Conservation (phyloP, 2,113 vertebrate genomes). For the Heliornis fulica region DNA sequence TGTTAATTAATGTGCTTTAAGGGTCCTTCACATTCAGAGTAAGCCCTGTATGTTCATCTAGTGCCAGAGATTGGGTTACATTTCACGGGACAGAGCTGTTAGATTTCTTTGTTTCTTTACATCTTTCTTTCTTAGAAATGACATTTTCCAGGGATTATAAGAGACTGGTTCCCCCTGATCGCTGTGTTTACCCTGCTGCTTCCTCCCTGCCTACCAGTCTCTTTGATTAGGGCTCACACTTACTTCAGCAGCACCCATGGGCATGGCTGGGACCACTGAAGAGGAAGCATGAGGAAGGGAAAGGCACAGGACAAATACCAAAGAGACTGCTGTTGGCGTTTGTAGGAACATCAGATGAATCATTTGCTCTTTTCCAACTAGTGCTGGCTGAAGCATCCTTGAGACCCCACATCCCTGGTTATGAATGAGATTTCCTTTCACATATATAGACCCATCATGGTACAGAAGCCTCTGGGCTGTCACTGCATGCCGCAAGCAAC, state of each 20-base stretch:
- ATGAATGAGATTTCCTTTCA: neutral
- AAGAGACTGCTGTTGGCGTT: neutral
- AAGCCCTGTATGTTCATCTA: neutral
- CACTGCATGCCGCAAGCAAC: neutral
- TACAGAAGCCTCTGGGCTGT: neutral
- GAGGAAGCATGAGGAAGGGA: neutral
- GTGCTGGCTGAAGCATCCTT: neutral
- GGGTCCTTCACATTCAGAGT: neutral
- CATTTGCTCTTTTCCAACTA: neutral
- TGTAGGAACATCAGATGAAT: neutral
- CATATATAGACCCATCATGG: neutral
- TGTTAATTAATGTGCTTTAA: neutral
- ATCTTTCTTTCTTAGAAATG: neutral
- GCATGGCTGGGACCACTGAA: neutral
- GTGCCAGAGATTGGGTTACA: neutral
- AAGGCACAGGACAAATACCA: neutral
- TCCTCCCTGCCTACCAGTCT: neutral
- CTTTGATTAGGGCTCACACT: neutral
- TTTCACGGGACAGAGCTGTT: neutral
- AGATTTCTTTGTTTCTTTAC: neutral
- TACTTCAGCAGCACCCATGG: neutral
- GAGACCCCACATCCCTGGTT: neutral
- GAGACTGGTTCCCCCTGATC: neutral
- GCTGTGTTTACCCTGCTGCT: rapidly evolving
- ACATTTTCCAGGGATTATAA: neutral